These are phyloP conservation scores for Anthopleura xanthogrammica DNA, from an alignment of 92 coral and sea anemone genomes.

Conservation along the genomic window DNA sequence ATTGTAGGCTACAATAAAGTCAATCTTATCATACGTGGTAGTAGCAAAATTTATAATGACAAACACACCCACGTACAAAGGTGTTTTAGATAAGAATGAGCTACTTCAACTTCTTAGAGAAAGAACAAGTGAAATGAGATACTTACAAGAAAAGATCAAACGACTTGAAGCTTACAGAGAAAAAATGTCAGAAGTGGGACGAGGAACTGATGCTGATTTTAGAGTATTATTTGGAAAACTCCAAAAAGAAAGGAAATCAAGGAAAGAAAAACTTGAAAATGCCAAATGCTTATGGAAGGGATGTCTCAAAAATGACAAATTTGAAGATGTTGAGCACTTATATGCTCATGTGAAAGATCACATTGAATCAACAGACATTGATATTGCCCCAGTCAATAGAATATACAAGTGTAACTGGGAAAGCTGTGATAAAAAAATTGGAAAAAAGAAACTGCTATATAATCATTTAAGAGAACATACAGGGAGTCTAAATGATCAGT, in stretches of 20 bases:
- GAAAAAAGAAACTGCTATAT: constrained; percentile 21
- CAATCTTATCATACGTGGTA: no score
- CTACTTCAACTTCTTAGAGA: constrained; percentile 36
- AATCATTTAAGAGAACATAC: constrained; percentile 51
- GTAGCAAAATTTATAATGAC: no score
- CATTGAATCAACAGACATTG: constrained; percentile 8
- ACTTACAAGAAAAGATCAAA: constrained; percentile 31
- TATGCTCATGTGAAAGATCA: constrained; percentile 33
- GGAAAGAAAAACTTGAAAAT: constrained; percentile 32
- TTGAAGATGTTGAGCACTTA: constrained; percentile 33
- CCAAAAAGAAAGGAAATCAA: constrained; percentile 26
- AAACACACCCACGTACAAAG: no score
- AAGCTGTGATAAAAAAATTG: constrained; percentile 35
- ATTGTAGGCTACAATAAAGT: no score
- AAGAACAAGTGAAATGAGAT: constrained; percentile 37
- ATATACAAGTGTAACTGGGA: constrained; percentile 36
- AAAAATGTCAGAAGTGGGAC: constrained; percentile 44
- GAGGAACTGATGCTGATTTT: constrained; percentile 35
- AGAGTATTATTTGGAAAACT: constrained; percentile 28
- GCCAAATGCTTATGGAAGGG: constrained; percentile 37
- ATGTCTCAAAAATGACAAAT: constrained; percentile 19
- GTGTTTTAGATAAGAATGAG: no score
- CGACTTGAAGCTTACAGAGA: constrained; percentile 31
- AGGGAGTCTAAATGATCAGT: constrained; percentile 12
- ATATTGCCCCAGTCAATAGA: constrained; percentile 22